phyloP scores from a whole-genome alignment of 2,888 invertebrate species.

The Incurvaria masculella region DNA sequence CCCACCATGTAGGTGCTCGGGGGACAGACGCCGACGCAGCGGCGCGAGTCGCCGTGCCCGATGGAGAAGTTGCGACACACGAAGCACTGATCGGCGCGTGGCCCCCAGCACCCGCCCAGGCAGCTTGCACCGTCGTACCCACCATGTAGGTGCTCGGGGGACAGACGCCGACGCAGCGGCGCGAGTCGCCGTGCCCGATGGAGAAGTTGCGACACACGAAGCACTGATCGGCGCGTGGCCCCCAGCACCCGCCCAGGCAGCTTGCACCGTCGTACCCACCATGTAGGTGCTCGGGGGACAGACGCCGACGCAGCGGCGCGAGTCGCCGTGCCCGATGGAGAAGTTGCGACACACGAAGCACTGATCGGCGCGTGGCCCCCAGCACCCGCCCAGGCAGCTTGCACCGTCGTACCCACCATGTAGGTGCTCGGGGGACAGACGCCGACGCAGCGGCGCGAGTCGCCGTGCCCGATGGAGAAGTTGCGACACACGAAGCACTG shows the following conservation, averaged over 20 bases:
- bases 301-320: slow-evolving; percentile 58
- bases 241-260: slow-evolving; percentile 88
- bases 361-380: slow-evolving; percentile 50
- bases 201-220: slow-evolving; percentile 77
- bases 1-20: slow-evolving; percentile 45
- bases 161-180: slow-evolving; percentile 65
- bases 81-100: slow-evolving; percentile 62
- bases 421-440: slow-evolving; percentile 62
- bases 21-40: slow-evolving; percentile 70
- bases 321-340: slow-evolving; percentile 53
- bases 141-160: slow-evolving; percentile 57
- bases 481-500: slow-evolving; percentile 82
- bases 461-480: slow-evolving; percentile 59
- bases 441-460: slow-evolving; percentile 58
- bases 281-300: slow-evolving; percentile 64
- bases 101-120: slow-evolving; percentile 78
- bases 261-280: too few relatives aligned
- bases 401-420: too few relatives aligned
- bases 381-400: slow-evolving; percentile 92
- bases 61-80: slow-evolving; percentile 78
- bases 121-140: too few relatives aligned
- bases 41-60: slow-evolving; percentile 45
- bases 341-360: slow-evolving; percentile 85
- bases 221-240: slow-evolving; percentile 62
- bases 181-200: slow-evolving; percentile 48